Evolutionary conservation across 2,113 vertebrate species (phyloP).

Genomic region (Phylloscopus trochilus): DNA sequence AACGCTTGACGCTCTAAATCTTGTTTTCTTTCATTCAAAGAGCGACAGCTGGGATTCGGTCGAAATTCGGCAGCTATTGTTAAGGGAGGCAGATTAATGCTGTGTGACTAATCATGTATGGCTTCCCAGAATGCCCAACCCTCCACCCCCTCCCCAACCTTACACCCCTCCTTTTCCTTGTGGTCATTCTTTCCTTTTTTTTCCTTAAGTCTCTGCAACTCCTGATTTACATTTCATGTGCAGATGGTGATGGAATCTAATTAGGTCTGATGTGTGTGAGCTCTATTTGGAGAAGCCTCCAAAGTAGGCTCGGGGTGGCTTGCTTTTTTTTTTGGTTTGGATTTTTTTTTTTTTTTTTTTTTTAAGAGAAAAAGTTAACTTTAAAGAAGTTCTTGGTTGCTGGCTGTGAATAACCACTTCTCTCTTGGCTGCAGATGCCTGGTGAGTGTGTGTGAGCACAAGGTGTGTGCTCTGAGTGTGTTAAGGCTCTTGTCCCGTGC

Average conservation of each 20-base stretch:
- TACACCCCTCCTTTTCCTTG: slow-evolving; percentile 65
- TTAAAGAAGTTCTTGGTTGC: neutral
- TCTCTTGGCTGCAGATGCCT: neutral
- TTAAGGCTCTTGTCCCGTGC: neutral
- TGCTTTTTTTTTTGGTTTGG: no score
- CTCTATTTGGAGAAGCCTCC: slow-evolving; percentile 60
- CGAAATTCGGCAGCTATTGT: slow-evolving; percentile 91
- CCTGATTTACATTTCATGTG: slow-evolving; percentile 61
- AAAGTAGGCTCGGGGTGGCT: neutral
- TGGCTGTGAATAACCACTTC: neutral
- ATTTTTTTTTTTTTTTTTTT: neutral
- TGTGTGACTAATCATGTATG: slow-evolving; percentile 97
- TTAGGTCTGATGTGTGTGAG: slow-evolving; percentile 74
- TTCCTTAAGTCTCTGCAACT: slow-evolving; percentile 43
- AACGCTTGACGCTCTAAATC: slow-evolving; percentile 90
- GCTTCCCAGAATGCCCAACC: slow-evolving; percentile 90
- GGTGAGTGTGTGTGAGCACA: neutral
- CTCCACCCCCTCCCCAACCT: slow-evolving; percentile 69
- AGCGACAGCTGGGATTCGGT: slow-evolving; percentile 97
- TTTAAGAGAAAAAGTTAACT: slow-evolving; percentile 50
- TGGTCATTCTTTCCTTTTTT: slow-evolving; percentile 74
- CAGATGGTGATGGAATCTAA: slow-evolving; percentile 84
- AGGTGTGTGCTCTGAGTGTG: neutral
- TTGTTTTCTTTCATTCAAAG: slow-evolving; percentile 94
- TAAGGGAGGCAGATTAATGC: slow-evolving; percentile 91